Conservation (phyloP, 2,888 invertebrate species). For the Lithophane socia region DNA sequence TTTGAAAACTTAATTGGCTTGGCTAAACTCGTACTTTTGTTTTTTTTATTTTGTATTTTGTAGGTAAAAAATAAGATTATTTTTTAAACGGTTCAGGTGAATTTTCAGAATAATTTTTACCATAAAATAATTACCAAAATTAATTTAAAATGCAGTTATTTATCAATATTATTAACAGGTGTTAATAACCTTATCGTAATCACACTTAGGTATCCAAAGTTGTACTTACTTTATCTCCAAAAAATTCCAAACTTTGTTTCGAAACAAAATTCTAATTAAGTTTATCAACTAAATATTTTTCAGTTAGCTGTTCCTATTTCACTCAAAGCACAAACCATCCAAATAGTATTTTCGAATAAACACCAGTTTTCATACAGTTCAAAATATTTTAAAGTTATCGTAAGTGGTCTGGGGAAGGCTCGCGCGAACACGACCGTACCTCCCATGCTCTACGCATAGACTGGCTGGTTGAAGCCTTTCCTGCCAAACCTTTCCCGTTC, state of each 20-base stretch:
- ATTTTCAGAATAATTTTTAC: too few relatives aligned
- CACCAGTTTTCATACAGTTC: constrained; percentile 19
- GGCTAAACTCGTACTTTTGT: too few relatives aligned
- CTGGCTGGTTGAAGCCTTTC: constrained; percentile 46
- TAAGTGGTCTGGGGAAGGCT: constrained; percentile 15
- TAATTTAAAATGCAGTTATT: too few relatives aligned
- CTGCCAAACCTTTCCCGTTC: constrained; percentile 23
- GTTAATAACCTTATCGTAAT: not conserved
- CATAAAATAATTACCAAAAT: too few relatives aligned
- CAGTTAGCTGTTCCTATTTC: constrained; percentile 5
- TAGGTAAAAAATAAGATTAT: too few relatives aligned
- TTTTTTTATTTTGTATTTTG: too few relatives aligned
- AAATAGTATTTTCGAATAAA: not conserved
- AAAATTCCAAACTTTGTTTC: constrained; percentile 25
- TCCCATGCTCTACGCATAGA: constrained; percentile 46
- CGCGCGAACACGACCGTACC: constrained; percentile 54
- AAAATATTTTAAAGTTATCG: constrained; percentile 50
- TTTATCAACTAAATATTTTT: constrained; percentile 1
- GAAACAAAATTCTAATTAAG: constrained; percentile 20
- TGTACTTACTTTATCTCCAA: constrained; percentile 43
- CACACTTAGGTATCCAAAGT: not conserved
- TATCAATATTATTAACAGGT: too few relatives aligned
- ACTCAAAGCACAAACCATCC: constrained; percentile 42
- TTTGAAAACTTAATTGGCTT: too few relatives aligned
- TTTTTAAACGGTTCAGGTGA: too few relatives aligned